Conservation (phyloP, 37 sponge, comb jelly and placozoan genomes). For the Haliclona indistincta region DNA sequence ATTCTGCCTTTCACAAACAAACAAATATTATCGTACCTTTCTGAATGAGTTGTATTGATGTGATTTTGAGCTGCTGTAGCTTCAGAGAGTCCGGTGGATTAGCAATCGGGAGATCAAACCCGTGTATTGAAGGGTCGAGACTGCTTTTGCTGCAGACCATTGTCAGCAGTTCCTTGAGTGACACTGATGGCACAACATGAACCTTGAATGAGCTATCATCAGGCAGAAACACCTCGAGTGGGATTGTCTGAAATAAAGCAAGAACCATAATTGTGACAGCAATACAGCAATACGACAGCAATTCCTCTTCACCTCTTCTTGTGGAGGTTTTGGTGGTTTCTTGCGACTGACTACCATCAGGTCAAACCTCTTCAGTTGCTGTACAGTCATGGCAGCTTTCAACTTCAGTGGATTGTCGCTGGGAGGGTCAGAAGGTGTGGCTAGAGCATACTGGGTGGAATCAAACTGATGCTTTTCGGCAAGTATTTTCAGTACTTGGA, state of each 20-base stretch:
- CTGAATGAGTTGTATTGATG: neutral
- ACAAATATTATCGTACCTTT: constrained; percentile 8
- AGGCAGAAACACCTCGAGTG: neutral
- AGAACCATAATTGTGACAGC: neutral
- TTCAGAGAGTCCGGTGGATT: neutral
- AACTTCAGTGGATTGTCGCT: constrained; percentile 9
- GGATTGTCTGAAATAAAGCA: neutral
- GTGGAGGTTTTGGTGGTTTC: neutral
- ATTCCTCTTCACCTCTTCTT: neutral
- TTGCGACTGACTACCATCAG: neutral
- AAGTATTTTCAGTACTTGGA: constrained; percentile 21
- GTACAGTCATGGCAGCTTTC: constrained; percentile 14
- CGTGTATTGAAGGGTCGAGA: neutral
- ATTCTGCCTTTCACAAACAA: too few relatives aligned
- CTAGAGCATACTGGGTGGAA: constrained; percentile 20
- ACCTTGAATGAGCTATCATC: neutral
- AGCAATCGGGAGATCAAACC: constrained; percentile 7
- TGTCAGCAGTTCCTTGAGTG: neutral
- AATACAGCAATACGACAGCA: neutral
- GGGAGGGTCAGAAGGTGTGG: constrained; percentile 29
- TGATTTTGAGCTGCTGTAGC: neutral
- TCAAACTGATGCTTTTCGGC: constrained; percentile 25
- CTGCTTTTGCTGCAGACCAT: neutral
- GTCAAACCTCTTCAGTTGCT: neutral
- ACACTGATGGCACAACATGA: neutral